These are phyloP conservation scores for Formicarius rufipectus DNA, from an alignment of 2,113 vertebrate genomes.

Conservation along the genomic window DNA sequence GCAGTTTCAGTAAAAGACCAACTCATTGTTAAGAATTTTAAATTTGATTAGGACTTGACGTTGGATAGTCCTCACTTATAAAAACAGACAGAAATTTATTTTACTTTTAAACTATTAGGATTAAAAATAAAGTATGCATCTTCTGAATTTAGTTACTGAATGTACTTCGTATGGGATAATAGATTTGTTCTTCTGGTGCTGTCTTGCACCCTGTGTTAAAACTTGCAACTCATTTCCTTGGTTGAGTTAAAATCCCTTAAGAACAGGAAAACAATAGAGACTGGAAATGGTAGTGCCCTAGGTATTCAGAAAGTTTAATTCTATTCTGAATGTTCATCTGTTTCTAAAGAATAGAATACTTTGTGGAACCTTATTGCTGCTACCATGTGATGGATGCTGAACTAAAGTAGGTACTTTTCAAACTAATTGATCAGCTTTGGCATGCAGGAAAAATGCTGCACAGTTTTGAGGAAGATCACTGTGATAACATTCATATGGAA, in stretches of 20 bases:
- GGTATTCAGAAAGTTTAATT: background rate
- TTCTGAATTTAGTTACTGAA: background rate
- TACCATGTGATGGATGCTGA: background rate
- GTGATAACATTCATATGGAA: background rate
- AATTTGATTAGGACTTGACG: background rate
- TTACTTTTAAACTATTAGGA: background rate
- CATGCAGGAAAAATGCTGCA: background rate
- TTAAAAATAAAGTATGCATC: background rate
- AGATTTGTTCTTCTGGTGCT: background rate
- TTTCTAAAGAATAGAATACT: background rate
- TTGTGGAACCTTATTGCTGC: background rate
- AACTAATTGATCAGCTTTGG: background rate
- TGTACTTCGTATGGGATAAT: background rate
- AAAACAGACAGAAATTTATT: background rate
- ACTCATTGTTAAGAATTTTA: background rate
- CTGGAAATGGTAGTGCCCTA: background rate
- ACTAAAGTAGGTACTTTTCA: background rate
- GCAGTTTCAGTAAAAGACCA: background rate
- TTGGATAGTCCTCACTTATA: background rate
- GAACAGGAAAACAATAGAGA: background rate
- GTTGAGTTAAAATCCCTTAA: background rate
- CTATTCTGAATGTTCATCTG: background rate
- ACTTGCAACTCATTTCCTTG: background rate
- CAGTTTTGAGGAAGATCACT: background rate
- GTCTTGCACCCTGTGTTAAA: background rate